phyloP scores from a whole-genome alignment of 1,140 invertebrate genomes.

The Orchesella cincta region DNA sequence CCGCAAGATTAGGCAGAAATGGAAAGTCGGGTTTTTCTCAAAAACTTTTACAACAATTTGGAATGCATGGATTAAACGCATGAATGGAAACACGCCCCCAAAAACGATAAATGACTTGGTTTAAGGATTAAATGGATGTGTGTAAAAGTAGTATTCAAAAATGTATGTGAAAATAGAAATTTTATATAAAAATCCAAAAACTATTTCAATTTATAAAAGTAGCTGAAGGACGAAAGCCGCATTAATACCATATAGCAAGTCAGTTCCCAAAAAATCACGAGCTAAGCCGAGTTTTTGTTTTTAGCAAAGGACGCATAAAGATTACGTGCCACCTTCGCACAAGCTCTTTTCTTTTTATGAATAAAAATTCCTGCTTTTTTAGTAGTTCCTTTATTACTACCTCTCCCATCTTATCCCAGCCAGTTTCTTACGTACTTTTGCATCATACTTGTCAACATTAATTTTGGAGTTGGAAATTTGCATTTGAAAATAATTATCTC shows the following conservation, averaged over 20 bases:
- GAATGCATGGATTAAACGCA: too few relatives aligned
- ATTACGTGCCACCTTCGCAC: slow-evolving; percentile 3
- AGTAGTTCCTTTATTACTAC: not conserved
- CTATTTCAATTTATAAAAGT: too few relatives aligned
- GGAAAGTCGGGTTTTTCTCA: too few relatives aligned
- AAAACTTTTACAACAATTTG: too few relatives aligned
- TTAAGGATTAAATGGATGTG: too few relatives aligned
- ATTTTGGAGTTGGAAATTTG: slow-evolving; percentile 4
- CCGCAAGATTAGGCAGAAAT: too few relatives aligned
- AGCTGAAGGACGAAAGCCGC: too few relatives aligned
- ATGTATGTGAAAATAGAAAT: too few relatives aligned
- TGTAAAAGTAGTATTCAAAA: too few relatives aligned
- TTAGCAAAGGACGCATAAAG: not conserved
- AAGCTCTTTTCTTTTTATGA: not conserved
- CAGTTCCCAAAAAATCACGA: not conserved
- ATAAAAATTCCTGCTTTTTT: not conserved
- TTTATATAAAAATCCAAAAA: too few relatives aligned
- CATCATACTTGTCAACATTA: slow-evolving; percentile 26
- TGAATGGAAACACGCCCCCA: too few relatives aligned
- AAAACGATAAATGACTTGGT: too few relatives aligned
- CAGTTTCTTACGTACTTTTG: slow-evolving; percentile 13
- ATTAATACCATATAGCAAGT: not conserved
- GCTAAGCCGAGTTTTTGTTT: not conserved
- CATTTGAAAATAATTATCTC: slow-evolving; percentile 29
- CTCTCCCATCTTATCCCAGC: not conserved